Base-by-base conservation (phyloP, 2,797 vertebrate species). In the Xerus rutilus region DNA sequence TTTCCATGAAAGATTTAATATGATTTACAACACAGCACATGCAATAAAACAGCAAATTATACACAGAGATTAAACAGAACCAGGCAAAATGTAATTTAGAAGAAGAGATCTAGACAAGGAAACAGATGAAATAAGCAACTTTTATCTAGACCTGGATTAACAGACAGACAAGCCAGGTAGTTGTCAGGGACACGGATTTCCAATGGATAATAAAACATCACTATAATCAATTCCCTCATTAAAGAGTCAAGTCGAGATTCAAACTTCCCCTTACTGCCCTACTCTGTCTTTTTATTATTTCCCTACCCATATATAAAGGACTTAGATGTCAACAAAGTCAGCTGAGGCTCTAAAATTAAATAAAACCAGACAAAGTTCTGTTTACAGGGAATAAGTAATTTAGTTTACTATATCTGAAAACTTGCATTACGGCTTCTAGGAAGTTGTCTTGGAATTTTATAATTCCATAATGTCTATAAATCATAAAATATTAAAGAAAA, bases 21-120 rank as follows among this genome's bases (percentile, higher is more conserved):
- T 39, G 69, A 94, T 30, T 92, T 88, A 87, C 3, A 45, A 85
- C 23, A 78, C 82, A 90, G 83, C 32, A 20, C 35, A 77, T 23
- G 21, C 45, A 89, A 39, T 85, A 86, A 90, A 89, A 77, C 23
- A 77, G 67, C 43, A 96, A 92, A 94, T 77, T 45, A 28, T 62
- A 95, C 92, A 92, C 45, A 96, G 52, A 91, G 39, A 86, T 93
- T 69, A n/a, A 93, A 97, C 47, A 67, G 77, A 90, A 59, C 8
- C 13, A 82, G 85, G 65, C 1, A 70, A 81, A 88, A 45, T 10
- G 12, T 85, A 86, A 95, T 82, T 85, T 73, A 94, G 28, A 84
- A 85, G 59, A 89, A 12, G 35, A 83, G 32, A 64, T 45, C 15
- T 52, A 86, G 32, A 54, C 28, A 86, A 91, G 76, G 62, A 76